Percentiles rank a stretch among this genome's conserved stretches.
phyloP scores from a whole-genome alignment of 1,140 invertebrate genomes.

The Apis mellifera region DNA sequence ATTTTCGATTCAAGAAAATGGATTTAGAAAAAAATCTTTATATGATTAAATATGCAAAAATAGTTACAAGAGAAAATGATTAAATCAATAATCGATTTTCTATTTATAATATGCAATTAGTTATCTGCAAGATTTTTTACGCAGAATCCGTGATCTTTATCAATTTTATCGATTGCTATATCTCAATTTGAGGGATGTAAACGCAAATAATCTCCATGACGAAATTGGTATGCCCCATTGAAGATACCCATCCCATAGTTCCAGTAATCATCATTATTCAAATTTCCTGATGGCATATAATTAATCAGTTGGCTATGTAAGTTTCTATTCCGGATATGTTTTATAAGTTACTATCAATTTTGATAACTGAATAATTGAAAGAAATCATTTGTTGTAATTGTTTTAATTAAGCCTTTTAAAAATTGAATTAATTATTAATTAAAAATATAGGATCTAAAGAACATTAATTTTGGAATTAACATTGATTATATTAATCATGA shows the following conservation, averaged over 20 bases:
- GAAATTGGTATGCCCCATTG: background rate
- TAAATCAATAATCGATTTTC: slow-evolving; percentile 10
- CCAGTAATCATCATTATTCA: background rate
- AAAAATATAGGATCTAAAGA: too few species aligned
- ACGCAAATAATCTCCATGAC: background rate
- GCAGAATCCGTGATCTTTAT: background rate
- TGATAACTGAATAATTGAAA: background rate
- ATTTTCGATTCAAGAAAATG: background rate
- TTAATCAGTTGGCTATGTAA: background rate
- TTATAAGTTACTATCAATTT: background rate
- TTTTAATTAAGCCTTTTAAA: too few species aligned
- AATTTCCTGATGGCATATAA: background rate
- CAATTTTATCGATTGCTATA: background rate
- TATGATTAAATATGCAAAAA: background rate
- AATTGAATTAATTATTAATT: too few species aligned
- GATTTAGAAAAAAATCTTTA: background rate
- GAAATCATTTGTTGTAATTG: too few species aligned
- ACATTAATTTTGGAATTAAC: too few species aligned
- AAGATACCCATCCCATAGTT: background rate
- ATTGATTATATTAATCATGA: too few species aligned
- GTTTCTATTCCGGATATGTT: background rate
- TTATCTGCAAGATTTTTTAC: background rate
- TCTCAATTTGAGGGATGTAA: background rate
- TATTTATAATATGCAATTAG: background rate
- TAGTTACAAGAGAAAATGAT: background rate